Percentiles rank a stretch among this genome's conserved stretches.
phyloP scores from a whole-genome alignment of 2,797 vertebrate genomes.

The Agapornis canus region DNA sequence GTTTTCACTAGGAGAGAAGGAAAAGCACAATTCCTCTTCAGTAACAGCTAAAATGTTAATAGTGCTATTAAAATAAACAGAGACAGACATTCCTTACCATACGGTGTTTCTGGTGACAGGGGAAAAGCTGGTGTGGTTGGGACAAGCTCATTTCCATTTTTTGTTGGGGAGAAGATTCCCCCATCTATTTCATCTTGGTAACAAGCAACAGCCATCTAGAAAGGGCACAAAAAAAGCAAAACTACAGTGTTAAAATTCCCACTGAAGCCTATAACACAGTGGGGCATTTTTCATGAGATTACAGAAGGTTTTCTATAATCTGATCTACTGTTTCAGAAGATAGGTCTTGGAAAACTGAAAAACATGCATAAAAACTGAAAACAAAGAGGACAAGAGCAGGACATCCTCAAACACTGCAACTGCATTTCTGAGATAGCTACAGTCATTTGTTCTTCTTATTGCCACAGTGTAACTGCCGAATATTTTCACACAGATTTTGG shows the following conservation, averaged over 20 bases:
- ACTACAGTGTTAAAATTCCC: neutral
- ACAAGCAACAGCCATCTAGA: conserved; percentile 72
- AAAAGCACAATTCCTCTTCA: neutral
- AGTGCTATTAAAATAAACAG: neutral
- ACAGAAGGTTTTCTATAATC: neutral
- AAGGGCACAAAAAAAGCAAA: neutral
- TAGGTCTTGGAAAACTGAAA: neutral
- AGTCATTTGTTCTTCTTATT: neutral
- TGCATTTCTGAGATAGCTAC: neutral
- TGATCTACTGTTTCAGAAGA: neutral
- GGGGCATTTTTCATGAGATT: neutral
- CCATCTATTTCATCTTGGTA: conserved; percentile 76
- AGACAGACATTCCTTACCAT: conserved; percentile 56
- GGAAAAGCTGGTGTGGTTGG: conserved; percentile 85
- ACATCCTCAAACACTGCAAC: neutral
- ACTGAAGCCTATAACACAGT: neutral
- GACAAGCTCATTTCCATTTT: conserved; percentile 73
- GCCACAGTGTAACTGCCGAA: neutral
- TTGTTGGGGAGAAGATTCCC: conserved; percentile 61
- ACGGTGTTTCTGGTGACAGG: conserved; percentile 82
- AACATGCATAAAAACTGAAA: neutral
- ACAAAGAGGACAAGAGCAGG: neutral
- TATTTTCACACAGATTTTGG: neutral
- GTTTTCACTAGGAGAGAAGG: conserved; percentile 79
- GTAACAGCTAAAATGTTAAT: neutral